These are phyloP conservation scores for Acipenser oxyrinchus DNA, from an alignment of 2,797 vertebrate species.

Conservation along the genomic window DNA sequence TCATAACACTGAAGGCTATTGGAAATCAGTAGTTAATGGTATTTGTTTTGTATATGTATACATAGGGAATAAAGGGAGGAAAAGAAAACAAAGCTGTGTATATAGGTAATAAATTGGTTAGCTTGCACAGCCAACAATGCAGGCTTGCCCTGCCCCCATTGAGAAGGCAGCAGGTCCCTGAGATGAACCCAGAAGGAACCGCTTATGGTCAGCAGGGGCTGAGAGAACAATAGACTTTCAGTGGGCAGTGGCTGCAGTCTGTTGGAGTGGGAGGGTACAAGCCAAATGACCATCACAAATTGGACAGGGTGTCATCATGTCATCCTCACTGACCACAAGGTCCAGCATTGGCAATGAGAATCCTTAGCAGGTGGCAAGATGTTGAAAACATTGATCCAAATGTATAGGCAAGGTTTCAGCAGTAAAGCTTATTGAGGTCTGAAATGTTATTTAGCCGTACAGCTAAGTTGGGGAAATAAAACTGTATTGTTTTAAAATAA, in stretches of 20 bases:
- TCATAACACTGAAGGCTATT: too few species aligned
- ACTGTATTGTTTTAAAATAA: too few species aligned
- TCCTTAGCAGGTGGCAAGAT: slow-evolving; percentile 57
- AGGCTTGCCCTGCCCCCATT: slow-evolving; percentile 50
- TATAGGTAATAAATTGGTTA: too few species aligned
- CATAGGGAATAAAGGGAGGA: too few species aligned
- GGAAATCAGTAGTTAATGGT: too few species aligned
- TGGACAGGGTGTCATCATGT: slow-evolving; percentile 32
- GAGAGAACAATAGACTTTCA: slow-evolving; percentile 63
- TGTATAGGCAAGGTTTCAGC: too few species aligned
- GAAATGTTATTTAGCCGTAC: too few species aligned
- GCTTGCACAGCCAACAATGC: background rate
- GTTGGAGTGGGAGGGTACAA: slow-evolving; percentile 45
- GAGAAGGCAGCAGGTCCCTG: slow-evolving; percentile 55
- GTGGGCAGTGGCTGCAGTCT: slow-evolving; percentile 48
- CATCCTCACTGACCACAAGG: slow-evolving; percentile 45
- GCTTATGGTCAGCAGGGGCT: slow-evolving; percentile 60
- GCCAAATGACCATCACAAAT: slow-evolving; percentile 48
- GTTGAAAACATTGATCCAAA: slow-evolving; percentile 10
- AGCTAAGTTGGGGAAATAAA: too few species aligned
- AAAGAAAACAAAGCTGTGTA: too few species aligned
- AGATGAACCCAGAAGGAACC: slow-evolving; percentile 57
- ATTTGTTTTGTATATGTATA: too few species aligned
- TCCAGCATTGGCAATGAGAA: slow-evolving; percentile 45
- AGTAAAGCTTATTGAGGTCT: too few species aligned